phyloP scores from a whole-genome alignment of 2,113 vertebrate species.

The Struthio camelus region DNA sequence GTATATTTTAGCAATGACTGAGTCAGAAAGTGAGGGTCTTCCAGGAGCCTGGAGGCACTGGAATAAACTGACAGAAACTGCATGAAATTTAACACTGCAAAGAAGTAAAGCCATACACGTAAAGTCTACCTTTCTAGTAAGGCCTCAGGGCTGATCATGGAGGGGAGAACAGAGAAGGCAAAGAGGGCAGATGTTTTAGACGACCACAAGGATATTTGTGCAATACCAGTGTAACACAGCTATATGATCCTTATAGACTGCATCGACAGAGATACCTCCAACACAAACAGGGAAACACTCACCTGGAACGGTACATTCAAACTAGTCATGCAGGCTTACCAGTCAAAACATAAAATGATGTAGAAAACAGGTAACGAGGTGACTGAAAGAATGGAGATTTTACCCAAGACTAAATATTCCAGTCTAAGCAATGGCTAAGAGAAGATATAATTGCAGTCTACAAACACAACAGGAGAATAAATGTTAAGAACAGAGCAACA shows the following conservation, averaged over 20 bases:
- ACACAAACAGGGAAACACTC: background rate
- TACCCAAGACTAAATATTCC: background rate
- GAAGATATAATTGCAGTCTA: background rate
- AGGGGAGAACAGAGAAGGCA: background rate
- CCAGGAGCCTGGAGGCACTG: background rate
- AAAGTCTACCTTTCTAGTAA: background rate
- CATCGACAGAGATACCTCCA: background rate
- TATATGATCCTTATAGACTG: background rate
- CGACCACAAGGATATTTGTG: background rate
- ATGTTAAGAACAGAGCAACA: background rate
- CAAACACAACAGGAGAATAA: background rate
- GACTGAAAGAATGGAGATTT: background rate
- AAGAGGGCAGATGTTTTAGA: background rate
- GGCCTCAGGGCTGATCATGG: background rate
- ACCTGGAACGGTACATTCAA: background rate
- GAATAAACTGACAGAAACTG: background rate
- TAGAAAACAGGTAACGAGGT: accelerated
- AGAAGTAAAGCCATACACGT: background rate
- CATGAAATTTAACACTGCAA: background rate
- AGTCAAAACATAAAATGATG: background rate
- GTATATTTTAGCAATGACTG: background rate
- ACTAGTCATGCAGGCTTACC: background rate
- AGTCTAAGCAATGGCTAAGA: background rate
- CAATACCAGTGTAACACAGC: too few relatives aligned
- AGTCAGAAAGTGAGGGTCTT: background rate